Evolutionary conservation across 2,797 vertebrate species (phyloP).

Genomic region (Masticophis lateralis): DNA sequence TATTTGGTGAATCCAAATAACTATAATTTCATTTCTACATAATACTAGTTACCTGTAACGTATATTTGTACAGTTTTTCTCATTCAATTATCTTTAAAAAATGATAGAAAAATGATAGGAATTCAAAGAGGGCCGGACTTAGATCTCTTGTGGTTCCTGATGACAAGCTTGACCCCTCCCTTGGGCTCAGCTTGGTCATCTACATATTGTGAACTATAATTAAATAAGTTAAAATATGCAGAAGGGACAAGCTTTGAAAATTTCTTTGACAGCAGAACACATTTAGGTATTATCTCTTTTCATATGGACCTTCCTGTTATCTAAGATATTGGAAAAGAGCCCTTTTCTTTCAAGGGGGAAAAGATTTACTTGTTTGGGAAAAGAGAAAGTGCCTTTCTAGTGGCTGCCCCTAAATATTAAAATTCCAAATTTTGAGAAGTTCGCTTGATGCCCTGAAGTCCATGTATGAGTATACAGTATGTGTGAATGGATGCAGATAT

Average conservation of each 20-base stretch:
- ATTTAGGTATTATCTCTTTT: background rate
- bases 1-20: background rate
- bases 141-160: background rate
- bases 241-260: background rate
- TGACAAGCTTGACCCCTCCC: background rate
- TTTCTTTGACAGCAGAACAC: background rate
- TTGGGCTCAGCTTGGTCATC: background rate
- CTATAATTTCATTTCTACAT: background rate
- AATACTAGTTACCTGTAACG: background rate
- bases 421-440: background rate
- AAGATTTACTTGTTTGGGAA: background rate
- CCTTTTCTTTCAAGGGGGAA: background rate
- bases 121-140: background rate
- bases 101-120: no score
- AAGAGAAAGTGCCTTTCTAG: background rate
- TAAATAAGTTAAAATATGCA: background rate
- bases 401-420: background rate
- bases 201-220: background rate
- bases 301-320: background rate
- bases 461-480: background rate
- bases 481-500: background rate
- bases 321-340: background rate
- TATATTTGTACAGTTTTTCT: background rate
- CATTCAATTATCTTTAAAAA: background rate
- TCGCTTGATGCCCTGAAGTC: background rate